These are phyloP conservation scores for Strigamia maritima DNA, from an alignment of 2,888 invertebrate species.

Conservation along the genomic window DNA sequence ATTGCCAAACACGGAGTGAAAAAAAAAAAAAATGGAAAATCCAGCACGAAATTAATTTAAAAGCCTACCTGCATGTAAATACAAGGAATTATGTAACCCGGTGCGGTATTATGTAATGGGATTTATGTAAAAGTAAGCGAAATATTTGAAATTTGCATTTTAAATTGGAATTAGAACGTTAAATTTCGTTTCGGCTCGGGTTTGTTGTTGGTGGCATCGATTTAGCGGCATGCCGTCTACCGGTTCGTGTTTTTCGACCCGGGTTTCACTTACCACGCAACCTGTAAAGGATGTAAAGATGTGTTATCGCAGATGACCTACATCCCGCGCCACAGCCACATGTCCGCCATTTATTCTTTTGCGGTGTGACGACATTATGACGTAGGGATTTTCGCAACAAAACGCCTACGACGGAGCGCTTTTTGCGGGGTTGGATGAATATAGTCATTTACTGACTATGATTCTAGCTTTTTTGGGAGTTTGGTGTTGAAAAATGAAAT, in stretches of 20 bases:
- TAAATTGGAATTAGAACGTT: background rate
- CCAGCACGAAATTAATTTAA: background rate
- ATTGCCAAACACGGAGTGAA: background rate
- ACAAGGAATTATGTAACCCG: no score
- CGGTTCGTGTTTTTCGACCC: background rate
- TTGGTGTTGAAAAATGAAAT: no score
- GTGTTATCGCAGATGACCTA: background rate
- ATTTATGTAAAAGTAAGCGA: background rate
- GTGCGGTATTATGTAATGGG: no score
- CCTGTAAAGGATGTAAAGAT: conserved; percentile 1
- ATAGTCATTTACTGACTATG: no score
- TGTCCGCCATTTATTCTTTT: conserved; percentile 2
- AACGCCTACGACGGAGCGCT: no score
- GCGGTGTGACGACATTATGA: background rate
- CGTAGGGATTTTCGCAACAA: background rate
- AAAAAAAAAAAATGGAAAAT: background rate
- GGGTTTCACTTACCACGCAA: background rate
- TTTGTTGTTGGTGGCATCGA: background rate
- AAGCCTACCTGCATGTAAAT: background rate
- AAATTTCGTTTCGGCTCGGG: background rate
- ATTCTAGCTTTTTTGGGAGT: no score
- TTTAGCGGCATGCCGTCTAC: background rate
- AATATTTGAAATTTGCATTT: background rate
- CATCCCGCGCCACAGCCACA: background rate
- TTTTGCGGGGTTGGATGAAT: no score